Conservation (phyloP, 2,113 vertebrate genomes). For the Hoplias malabaricus region DNA sequence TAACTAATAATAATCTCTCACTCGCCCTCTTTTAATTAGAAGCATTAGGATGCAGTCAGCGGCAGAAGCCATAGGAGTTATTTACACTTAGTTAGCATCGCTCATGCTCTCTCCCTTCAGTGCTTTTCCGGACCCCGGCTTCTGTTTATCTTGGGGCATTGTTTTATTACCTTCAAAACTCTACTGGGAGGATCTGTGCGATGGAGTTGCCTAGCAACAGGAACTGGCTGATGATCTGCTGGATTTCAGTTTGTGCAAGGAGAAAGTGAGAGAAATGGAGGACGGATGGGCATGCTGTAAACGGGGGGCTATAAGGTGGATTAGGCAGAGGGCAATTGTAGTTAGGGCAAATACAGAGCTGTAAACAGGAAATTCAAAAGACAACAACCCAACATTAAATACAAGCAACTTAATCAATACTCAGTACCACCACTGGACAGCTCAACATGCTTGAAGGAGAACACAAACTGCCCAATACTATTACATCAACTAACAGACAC, state of each 20-base stretch:
- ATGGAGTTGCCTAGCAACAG: constrained; percentile 79
- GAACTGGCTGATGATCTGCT: constrained; percentile 69
- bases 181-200: constrained; percentile 73
- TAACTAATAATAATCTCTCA: constrained; percentile 20
- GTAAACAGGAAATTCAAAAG: constrained; percentile 9
- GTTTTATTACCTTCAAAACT: constrained; percentile 80
- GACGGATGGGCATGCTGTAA: background rate
- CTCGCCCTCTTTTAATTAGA: constrained; percentile 49
- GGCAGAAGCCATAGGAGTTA: constrained; percentile 42
- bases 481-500: too few relatives aligned
- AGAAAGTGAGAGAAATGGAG: constrained; percentile 21
- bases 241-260: constrained; percentile 58
- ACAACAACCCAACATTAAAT: background rate
- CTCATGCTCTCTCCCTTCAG: constrained; percentile 24
- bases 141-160: constrained; percentile 79
- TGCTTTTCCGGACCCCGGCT: constrained; percentile 63
- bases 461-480: too few relatives aligned
- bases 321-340: background rate
- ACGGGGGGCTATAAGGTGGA: background rate
- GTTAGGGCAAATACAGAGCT: background rate
- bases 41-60: constrained; percentile 29
- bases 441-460: too few relatives aligned
- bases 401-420: background rate
- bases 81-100: constrained; percentile 49
- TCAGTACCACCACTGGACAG: too few relatives aligned